Percentiles rank a stretch among this genome's conserved stretches.
These are phyloP conservation scores for Leptinotarsa texana DNA, from an alignment of 1,140 invertebrate genomes.

Conservation along the genomic window DNA sequence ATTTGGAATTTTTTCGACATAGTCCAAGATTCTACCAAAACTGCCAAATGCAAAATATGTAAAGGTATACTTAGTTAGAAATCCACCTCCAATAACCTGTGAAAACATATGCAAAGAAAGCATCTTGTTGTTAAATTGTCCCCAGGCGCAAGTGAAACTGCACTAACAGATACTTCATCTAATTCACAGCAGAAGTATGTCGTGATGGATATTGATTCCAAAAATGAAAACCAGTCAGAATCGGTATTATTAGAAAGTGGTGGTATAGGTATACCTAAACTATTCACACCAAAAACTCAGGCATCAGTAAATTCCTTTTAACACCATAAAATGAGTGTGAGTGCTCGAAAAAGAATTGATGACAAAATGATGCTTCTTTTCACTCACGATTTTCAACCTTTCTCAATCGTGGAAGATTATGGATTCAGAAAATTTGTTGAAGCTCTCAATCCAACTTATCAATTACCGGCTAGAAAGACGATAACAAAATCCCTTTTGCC, in stretches of 20 bases:
- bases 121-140: too few species aligned
- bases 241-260: background rate
- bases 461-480: conserved; percentile 43
- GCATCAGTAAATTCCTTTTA: background rate
- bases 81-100: too few species aligned
- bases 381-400: conserved; percentile 43
- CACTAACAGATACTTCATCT: too few species aligned
- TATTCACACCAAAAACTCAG: background rate
- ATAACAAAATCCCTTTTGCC: conserved; percentile 34
- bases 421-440: conserved; percentile 42
- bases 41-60: too few species aligned
- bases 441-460: conserved; percentile 44
- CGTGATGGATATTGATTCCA: background rate
- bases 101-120: too few species aligned
- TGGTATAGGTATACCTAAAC: conserved; percentile 9
- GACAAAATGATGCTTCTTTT: conserved; percentile 9
- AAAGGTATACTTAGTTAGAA: too few species aligned
- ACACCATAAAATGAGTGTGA: background rate
- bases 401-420: conserved; percentile 45
- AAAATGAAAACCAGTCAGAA: background rate
- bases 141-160: too few species aligned
- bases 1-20: too few species aligned
- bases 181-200: background rate
- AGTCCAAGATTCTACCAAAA: too few species aligned
- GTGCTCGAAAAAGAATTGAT: background rate